Percentiles rank a stretch among this genome's conserved stretches.
phyloP scores from a whole-genome alignment of 2,797 vertebrate genomes.

The Novumbra hubbsi region DNA sequence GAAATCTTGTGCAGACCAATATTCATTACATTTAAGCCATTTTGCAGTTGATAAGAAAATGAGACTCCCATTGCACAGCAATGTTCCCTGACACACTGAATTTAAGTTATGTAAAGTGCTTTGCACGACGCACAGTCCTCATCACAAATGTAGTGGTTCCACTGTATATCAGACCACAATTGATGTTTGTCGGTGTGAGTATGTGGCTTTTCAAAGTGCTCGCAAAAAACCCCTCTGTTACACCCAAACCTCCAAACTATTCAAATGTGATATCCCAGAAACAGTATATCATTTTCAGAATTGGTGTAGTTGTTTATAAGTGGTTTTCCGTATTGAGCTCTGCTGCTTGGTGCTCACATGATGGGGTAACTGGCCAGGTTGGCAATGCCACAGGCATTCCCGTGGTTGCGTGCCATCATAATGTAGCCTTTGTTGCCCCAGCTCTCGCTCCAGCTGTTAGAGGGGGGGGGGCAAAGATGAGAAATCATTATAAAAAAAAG shows the following conservation, averaged over 20 bases:
- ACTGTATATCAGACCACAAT: background rate
- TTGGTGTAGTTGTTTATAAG: background rate
- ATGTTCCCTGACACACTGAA: slow-evolving; percentile 30
- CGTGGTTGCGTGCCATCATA: slow-evolving; percentile 79
- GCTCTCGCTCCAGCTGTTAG: slow-evolving; percentile 73
- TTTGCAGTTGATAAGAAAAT: slow-evolving; percentile 15
- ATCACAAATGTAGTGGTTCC: slow-evolving; percentile 10
- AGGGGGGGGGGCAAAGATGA: slow-evolving; percentile 1
- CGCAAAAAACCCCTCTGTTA: slow-evolving; percentile 13
- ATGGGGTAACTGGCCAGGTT: slow-evolving; percentile 77
- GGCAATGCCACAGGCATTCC: slow-evolving; percentile 79
- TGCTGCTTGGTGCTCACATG: slow-evolving; percentile 57
- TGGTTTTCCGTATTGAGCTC: background rate
- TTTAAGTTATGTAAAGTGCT: slow-evolving; percentile 3
- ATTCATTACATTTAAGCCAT: slow-evolving; percentile 13
- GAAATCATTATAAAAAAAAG: background rate
- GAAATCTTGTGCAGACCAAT: background rate
- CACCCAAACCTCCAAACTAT: slow-evolving; percentile 8
- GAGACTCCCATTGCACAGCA: slow-evolving; percentile 53
- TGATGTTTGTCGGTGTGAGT: slow-evolving; percentile 17
- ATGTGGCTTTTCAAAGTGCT: slow-evolving; percentile 38
- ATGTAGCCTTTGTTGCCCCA: slow-evolving; percentile 79
- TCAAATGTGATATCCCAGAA: slow-evolving; percentile 1
- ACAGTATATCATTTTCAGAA: background rate
- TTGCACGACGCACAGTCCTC: background rate